Evolutionary conservation across 2,113 vertebrate species (phyloP).

Genomic region (Scolopax mira): DNA sequence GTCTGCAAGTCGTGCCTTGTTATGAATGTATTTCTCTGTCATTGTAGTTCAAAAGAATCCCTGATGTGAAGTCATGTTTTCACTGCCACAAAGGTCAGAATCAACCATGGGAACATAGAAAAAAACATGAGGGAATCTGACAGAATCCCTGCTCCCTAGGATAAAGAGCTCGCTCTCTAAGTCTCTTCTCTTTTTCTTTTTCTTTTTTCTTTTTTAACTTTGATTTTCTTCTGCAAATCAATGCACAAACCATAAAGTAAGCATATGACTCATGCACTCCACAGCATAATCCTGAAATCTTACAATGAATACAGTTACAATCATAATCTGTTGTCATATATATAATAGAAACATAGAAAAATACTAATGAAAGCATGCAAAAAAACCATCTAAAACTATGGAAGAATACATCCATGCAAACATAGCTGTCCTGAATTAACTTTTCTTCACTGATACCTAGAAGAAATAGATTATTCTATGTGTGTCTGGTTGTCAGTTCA

Average conservation of each 20-base stretch:
- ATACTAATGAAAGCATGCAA: not conserved
- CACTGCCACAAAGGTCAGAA: not conserved
- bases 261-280: not conserved
- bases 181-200: not conserved
- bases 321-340: not conserved
- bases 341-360: constrained; percentile 8
- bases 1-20: not conserved
- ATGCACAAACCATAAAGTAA: not conserved
- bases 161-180: not conserved
- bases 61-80: not conserved
- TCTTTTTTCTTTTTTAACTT: not conserved
- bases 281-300: not conserved
- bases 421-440: not conserved
- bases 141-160: not conserved
- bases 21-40: not conserved
- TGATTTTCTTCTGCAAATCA: not conserved
- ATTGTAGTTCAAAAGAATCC: not conserved
- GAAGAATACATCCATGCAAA: not conserved
- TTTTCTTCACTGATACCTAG: not conserved
- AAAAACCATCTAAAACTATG: not conserved
- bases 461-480: not conserved
- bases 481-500: not conserved
- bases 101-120: not conserved
- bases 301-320: not conserved
- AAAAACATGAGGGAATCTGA: not conserved